Conservation (phyloP, 2,797 vertebrate species). For the Propithecus perrieri region DNA sequence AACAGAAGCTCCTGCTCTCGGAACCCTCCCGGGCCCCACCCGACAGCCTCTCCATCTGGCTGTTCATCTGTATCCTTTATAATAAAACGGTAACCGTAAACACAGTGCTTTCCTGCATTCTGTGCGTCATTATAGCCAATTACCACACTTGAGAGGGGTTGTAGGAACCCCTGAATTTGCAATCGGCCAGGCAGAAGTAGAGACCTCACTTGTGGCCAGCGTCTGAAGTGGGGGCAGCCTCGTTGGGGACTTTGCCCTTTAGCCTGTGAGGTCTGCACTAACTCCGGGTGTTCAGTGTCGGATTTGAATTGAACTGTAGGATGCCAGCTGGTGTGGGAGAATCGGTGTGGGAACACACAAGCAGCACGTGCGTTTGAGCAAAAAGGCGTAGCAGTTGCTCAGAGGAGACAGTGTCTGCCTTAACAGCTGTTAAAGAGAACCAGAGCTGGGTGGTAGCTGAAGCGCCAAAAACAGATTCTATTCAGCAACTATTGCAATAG, state of each 20-base stretch:
- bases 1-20: neutral
- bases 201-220: neutral
- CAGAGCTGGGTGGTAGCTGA: neutral
- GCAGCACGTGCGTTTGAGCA: neutral
- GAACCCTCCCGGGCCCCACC: neutral
- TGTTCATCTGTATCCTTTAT: neutral
- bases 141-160: neutral
- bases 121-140: neutral
- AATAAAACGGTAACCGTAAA: neutral
- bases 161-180: neutral
- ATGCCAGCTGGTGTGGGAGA: neutral
- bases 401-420: neutral
- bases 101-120: accelerated
- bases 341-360: neutral
- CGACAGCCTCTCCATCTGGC: accelerated
- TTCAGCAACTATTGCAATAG: neutral
- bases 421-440: neutral
- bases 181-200: neutral
- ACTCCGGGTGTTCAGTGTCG: neutral
- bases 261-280: neutral
- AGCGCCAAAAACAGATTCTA: neutral
- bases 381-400: neutral
- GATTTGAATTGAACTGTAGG: neutral
- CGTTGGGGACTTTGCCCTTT: neutral
- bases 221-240: neutral